A percentile compares a stretch with the other conserved stretches of the same genome.
phyloP scores from a whole-genome alignment of 2,888 invertebrate species.

The Acleris cristana region DNA sequence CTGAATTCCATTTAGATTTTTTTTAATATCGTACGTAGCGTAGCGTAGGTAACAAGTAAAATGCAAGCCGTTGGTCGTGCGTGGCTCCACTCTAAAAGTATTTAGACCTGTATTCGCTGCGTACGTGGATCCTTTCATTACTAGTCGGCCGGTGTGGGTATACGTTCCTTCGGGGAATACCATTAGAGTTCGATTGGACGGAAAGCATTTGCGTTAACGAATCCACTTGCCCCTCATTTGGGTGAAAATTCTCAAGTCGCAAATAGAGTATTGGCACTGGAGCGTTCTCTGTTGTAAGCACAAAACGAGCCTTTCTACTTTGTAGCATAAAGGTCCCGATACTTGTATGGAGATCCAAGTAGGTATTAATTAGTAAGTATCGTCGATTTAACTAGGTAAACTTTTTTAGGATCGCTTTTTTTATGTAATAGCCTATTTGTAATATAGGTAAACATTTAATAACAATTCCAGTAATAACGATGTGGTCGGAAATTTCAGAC shows the following conservation, averaged over 20 bases:
- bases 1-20: too few relatives aligned
- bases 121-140: slow-evolving; percentile 36
- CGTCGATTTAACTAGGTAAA: background rate
- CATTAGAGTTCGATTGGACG: slow-evolving; percentile 55
- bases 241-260: slow-evolving; percentile 46
- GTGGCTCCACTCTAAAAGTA: background rate
- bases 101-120: slow-evolving; percentile 23
- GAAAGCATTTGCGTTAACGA: slow-evolving; percentile 57
- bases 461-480: too few relatives aligned
- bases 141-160: slow-evolving; percentile 25
- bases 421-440: background rate
- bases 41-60: too few relatives aligned
- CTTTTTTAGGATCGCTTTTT: background rate
- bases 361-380: background rate
- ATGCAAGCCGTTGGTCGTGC: background rate
- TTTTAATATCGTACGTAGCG: too few relatives aligned
- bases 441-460: too few relatives aligned
- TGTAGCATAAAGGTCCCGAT: slow-evolving; percentile 20
- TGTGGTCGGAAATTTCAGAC: too few relatives aligned
- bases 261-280: slow-evolving; percentile 32
- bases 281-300: slow-evolving; percentile 41
- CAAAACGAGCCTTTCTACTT: slow-evolving; percentile 42
- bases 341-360: slow-evolving; percentile 3
- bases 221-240: slow-evolving; percentile 51
- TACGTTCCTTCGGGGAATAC: slow-evolving; percentile 51